A percentile compares a stretch with the other conserved stretches of the same genome.
Evolutionary conservation across 2,113 vertebrate genomes (phyloP).

Genomic region (Parus major): DNA sequence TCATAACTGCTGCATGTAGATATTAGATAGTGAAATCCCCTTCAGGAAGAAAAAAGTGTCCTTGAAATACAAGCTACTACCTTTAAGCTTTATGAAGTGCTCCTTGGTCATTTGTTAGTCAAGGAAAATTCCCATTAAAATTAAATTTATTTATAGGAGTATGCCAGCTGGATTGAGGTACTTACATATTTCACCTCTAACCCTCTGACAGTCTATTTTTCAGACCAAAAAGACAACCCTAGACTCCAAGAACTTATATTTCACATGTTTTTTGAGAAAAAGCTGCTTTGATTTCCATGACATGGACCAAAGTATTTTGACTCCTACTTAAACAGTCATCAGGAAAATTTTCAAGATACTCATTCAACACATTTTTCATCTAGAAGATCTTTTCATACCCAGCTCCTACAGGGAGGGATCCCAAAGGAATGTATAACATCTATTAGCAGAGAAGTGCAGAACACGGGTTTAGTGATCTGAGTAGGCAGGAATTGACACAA

Average conservation of each 20-base stretch:
- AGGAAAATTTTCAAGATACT: conserved; percentile 29
- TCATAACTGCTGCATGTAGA: conserved; percentile 20
- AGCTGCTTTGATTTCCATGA: background rate
- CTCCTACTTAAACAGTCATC: background rate
- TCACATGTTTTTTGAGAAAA: background rate
- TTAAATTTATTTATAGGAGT: conserved; percentile 12
- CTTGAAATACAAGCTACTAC: conserved; percentile 30
- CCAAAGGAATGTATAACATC: background rate
- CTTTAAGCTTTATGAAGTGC: background rate
- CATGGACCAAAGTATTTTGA: background rate
- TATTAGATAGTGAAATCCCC: background rate
- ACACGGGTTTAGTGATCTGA: background rate
- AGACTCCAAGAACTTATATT: background rate
- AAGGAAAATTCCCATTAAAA: conserved; percentile 19
- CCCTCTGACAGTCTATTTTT: background rate
- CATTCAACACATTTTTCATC: conserved; percentile 21
- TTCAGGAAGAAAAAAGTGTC: conserved; percentile 8
- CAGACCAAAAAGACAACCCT: background rate
- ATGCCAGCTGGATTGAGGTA: background rate
- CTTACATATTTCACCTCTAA: conserved; percentile 29
- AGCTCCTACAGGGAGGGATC: background rate
- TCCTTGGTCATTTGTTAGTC: background rate
- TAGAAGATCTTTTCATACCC: conserved; percentile 6
- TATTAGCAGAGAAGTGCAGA: background rate
- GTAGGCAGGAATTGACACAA: background rate